Percentiles rank a stretch among this genome's conserved stretches.
phyloP scores from a whole-genome alignment of 53 echinoderm and acorn worm genomes.

The Mesocentrotus franciscanus region DNA sequence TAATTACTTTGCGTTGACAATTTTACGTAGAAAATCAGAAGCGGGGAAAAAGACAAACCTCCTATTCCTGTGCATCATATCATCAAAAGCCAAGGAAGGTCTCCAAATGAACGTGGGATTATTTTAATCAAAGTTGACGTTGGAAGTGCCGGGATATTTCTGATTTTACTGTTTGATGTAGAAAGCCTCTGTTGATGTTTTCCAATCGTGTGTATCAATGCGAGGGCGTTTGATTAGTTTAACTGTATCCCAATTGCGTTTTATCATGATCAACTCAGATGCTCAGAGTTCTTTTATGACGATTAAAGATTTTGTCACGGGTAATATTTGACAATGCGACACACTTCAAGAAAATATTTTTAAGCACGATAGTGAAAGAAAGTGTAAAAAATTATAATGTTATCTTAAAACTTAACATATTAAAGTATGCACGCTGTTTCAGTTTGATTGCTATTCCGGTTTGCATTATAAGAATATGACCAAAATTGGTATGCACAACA shows the following conservation, averaged over 20 bases:
- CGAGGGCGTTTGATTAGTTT: constrained; percentile 9
- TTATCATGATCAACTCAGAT: too few relatives aligned
- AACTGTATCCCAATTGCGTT: neutral
- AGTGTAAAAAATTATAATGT: neutral
- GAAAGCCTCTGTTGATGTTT: neutral
- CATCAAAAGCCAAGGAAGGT: constrained; percentile 17
- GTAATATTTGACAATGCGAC: too few relatives aligned
- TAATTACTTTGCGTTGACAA: neutral
- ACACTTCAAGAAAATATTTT: too few relatives aligned
- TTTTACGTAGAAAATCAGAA: neutral
- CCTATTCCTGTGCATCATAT: neutral
- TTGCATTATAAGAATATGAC: neutral
- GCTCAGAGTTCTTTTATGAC: too few relatives aligned
- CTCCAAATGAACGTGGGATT: neutral
- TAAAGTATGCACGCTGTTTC: neutral
- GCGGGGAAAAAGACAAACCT: neutral
- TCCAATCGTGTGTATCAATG: neutral
- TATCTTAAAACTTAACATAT: too few relatives aligned
- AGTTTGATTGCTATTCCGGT: neutral
- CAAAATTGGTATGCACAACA: too few relatives aligned
- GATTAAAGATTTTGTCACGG: too few relatives aligned
- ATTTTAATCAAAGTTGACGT: neutral
- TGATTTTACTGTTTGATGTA: neutral
- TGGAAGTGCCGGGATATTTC: neutral
- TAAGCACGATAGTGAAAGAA: neutral